Base-by-base conservation (phyloP, 1,140 invertebrate species). In the Panulirus ornatus region DNA sequence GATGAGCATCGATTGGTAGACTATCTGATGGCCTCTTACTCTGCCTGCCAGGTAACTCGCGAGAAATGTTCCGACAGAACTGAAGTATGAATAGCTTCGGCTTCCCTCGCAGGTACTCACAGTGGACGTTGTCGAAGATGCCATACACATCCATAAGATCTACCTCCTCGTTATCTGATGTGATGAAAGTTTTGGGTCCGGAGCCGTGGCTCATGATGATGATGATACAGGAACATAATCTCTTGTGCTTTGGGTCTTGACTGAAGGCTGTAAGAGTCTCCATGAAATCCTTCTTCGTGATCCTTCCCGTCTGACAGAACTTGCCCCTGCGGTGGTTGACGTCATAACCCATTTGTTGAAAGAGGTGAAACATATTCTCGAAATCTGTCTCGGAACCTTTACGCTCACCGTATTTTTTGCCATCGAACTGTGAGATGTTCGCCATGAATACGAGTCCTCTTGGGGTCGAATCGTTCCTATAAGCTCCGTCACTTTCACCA, bases 11-110 rank as follows among this genome's bases (percentile, higher is more conserved):
- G 38, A 54, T 42, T 2, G n/a, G 8, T 22, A 9, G 1, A 14
- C 30, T 3, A 5, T 8, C 34, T 36, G 11, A 8, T 16, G 34
- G 14, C 11, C 27, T 66, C 58, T 11, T 27, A 5, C 1, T 22
- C 30, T 5, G 0, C 11, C 0, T 27, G n/a, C 6, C 27, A 3
- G 27, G 30, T 11, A 6, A 30, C 22, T 30, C 58, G 6, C 6
- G 2, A 9, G n/a, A 5, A 30, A 30, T 30, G 85, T 92, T 95
- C 95, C 96, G 95, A 93, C 97, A 97, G 70, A 95, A 95, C 93
- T 97, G 97, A 92, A 97, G 97, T 54, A 97, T 95, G 92, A 97
- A 96, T 90, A 97, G 95, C 94, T 97, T 97, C 66, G 97, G 97
- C 92, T 97, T 96, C 63, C 94, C 94, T 0, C 93, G 92, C 44